Evolutionary conservation across 2,888 invertebrate species (phyloP).

Genomic region (Penaeus monodon): DNA sequence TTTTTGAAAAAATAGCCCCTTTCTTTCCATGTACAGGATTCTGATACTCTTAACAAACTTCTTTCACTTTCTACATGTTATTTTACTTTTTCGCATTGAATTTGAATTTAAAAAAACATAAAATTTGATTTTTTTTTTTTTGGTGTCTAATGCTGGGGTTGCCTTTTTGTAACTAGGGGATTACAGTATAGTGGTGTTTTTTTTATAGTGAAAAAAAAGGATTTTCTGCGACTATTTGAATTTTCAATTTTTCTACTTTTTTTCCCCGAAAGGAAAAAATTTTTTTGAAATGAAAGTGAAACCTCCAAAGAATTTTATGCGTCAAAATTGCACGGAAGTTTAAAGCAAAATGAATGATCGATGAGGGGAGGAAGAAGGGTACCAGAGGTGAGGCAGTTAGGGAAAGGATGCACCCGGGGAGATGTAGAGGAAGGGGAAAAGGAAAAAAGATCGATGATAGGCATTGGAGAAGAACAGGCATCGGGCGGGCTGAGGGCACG

Average conservation of each 20-base stretch:
- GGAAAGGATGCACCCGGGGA: constrained; percentile 43
- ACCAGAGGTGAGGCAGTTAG: constrained; percentile 33
- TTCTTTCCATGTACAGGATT: too few species aligned
- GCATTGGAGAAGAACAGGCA: constrained; percentile 38
- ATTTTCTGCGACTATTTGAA: not conserved
- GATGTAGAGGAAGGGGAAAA: constrained; percentile 15
- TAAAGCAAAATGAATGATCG: constrained; percentile 90
- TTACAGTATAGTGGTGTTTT: too few species aligned
- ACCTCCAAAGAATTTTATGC: constrained; percentile 98
- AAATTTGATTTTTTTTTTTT: too few species aligned
- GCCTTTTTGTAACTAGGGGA: too few species aligned
- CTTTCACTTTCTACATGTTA: too few species aligned
- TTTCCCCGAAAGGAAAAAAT: constrained; percentile 76
- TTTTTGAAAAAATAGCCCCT: too few species aligned
- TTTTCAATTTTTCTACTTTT: not conserved
- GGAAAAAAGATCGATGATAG: constrained; percentile 19
- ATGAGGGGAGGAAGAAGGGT: constrained; percentile 68
- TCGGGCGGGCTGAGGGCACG: constrained; percentile 42
- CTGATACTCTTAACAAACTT: too few species aligned
- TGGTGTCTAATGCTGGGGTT: too few species aligned
- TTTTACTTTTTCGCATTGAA: too few species aligned
- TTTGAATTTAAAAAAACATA: too few species aligned
- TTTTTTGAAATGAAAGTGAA: constrained; percentile 94
- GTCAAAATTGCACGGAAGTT: constrained; percentile 90
- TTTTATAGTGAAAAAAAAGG: not conserved